phyloP scores from a whole-genome alignment of 2,113 vertebrate genomes.

The Nyctibius bracteatus region DNA sequence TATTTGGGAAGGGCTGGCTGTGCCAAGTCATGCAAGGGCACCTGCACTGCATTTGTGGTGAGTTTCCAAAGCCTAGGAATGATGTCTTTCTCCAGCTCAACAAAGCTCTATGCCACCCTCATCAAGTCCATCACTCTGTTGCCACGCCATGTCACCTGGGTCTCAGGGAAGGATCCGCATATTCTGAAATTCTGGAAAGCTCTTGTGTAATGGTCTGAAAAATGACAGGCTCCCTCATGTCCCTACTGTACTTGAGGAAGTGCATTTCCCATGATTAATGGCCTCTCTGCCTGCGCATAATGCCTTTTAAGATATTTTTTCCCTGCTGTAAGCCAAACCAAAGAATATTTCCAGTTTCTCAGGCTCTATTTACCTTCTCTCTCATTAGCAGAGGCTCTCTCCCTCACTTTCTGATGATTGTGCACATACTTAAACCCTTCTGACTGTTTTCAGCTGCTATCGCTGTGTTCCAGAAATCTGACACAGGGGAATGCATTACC shows the following conservation, averaged over 20 bases:
- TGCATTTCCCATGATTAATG: conserved; percentile 29
- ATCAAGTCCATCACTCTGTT: background rate
- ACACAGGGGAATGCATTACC: conserved; percentile 36
- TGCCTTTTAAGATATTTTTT: conserved; percentile 44
- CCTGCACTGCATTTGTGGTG: background rate
- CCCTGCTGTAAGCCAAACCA: conserved; percentile 2
- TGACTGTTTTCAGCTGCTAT: conserved; percentile 67
- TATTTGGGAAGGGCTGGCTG: background rate
- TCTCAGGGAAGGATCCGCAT: background rate
- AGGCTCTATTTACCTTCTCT: conserved; percentile 61
- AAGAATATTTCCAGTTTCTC: conserved; percentile 60
- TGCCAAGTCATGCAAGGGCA: background rate
- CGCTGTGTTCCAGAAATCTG: conserved; percentile 27
- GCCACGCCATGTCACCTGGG: background rate
- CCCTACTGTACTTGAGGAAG: conserved; percentile 28
- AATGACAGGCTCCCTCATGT: background rate
- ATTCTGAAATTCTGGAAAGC: conserved; percentile 1
- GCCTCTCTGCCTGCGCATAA: background rate
- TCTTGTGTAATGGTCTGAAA: background rate
- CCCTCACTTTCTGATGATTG: conserved; percentile 49
- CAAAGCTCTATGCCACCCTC: background rate
- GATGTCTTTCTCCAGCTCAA: background rate
- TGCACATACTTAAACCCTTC: conserved; percentile 55
- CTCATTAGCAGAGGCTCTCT: conserved; percentile 29
- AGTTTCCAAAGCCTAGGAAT: background rate